A percentile compares a stretch with the other conserved stretches of the same genome.
These are phyloP conservation scores for Sitta europaea DNA, from an alignment of 2,113 vertebrate species.

Conservation along the genomic window DNA sequence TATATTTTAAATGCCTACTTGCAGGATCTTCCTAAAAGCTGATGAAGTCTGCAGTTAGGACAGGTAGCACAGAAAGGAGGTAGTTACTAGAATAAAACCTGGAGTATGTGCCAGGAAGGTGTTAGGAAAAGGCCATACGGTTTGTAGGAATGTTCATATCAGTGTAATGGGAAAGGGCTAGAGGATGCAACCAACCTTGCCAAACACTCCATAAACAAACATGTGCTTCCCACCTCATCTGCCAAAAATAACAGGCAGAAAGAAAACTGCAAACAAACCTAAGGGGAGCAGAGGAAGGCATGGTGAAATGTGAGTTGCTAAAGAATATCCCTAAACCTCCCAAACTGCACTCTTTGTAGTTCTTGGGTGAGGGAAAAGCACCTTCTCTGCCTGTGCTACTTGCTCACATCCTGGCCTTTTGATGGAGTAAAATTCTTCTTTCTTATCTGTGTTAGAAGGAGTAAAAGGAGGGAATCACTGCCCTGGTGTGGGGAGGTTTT, in stretches of 20 bases:
- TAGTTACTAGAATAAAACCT: background rate
- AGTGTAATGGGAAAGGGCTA: background rate
- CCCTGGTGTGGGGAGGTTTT: background rate
- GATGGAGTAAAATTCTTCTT: background rate
- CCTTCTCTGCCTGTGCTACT: background rate
- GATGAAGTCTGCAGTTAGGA: background rate
- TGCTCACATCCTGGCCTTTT: background rate
- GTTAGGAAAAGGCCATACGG: background rate
- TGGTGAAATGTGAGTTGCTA: background rate
- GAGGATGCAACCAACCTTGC: background rate
- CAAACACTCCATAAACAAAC: background rate
- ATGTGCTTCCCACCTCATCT: background rate
- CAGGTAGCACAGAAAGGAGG: background rate
- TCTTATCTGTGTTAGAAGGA: background rate
- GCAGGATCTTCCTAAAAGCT: background rate
- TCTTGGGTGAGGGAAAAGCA: background rate
- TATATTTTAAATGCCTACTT: background rate
- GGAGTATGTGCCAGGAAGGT: background rate
- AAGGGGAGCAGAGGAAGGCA: background rate
- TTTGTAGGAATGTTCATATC: background rate
- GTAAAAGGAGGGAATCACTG: background rate
- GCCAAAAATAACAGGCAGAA: background rate
- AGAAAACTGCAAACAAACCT: background rate
- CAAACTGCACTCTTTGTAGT: rapidly evolving
- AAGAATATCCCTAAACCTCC: background rate